A percentile compares a stretch with the other conserved stretches of the same genome.
Conservation (phyloP, 2,113 vertebrate genomes). For the Brachionichthys hirsutus region DNA sequence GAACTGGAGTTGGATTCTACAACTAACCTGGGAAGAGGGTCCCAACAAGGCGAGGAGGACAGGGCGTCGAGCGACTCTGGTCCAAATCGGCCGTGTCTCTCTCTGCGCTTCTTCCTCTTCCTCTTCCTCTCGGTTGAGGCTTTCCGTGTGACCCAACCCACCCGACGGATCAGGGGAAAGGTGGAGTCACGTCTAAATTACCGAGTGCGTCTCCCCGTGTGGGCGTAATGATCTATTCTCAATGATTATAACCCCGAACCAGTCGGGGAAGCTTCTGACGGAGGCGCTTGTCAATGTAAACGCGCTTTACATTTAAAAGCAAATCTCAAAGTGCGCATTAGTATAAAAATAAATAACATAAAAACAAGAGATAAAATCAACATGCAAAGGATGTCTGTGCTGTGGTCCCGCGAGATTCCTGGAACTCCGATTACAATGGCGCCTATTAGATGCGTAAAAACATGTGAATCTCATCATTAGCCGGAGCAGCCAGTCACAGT, state of each 20-base stretch:
- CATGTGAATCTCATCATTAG: too few species aligned
- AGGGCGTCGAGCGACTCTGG: not conserved
- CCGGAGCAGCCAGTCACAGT: too few species aligned
- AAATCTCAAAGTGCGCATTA: too few species aligned
- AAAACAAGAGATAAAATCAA: too few species aligned
- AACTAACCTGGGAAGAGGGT: not conserved
- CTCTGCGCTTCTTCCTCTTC: conserved; percentile 28
- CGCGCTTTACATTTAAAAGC: too few species aligned
- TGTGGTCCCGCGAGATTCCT: too few species aligned
- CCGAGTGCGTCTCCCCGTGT: conserved; percentile 32
- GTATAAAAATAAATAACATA: too few species aligned
- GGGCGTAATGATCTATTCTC: conserved; percentile 33
- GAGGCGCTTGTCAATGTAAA: too few species aligned
- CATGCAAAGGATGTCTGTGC: too few species aligned
- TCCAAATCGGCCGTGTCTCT: conserved; percentile 3
- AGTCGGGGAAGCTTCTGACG: not conserved
- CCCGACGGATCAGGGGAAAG: conserved; percentile 44
- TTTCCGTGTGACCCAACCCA: conserved; percentile 42
- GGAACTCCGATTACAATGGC: too few species aligned
- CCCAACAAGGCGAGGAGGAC: not conserved
- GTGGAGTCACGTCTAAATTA: conserved; percentile 54
- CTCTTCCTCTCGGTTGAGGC: conserved; percentile 47
- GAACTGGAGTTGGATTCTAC: not conserved
- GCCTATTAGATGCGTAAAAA: too few species aligned
- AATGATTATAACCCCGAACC: not conserved